Base-by-base conservation (phyloP, 2,888 invertebrate genomes). In the Agrochola circellaris region DNA sequence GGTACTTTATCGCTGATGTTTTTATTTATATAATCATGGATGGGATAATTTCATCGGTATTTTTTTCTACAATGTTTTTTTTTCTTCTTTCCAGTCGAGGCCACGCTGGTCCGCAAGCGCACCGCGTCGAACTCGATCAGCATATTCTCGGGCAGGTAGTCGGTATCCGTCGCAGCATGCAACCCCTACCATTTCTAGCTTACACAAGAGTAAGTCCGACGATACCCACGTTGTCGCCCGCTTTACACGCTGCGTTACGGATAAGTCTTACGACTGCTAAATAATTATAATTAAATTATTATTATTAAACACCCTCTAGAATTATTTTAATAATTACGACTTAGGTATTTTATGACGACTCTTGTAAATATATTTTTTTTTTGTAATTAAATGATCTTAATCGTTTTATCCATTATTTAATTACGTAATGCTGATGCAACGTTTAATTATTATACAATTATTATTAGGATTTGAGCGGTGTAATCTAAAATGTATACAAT, bases 71-170 rank as follows among this genome's bases (percentile, higher is more conserved):
- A 60, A 75, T 58, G 0, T 51, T 56, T n/a, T 20, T 45, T 26
- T 65, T 62, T 82, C 74, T 77, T 88, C 69, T 91, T 97, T 97
- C 83, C 97, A 98, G 98, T 97, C 92, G 98, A 98, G 83, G 98
- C 98, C 38, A 97, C 97, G 81, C 97, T 98, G 77, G 97, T 98
- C 71, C 97, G 98, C 82, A 98, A 98, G 93, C 97, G 98, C 89
- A 97, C 98, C 81, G 97, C 97, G 79, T 98, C 98, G 81, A 98
- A 98, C 91, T 97, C 98, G 78, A 98, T 98, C 93, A 98, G 97
- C 94, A 98, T 98, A 95, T 98, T 98, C 95, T 98, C 98, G 66
- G 97, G 97, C 88, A 98, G 98, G 97, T 98, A 98, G 97, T 96
- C 81, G 65, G 73, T 77, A 34, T 60, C 48, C 48, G 61, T 68